A percentile compares a stretch with the other conserved stretches of the same genome.
Conservation (phyloP, 35 echinoderm and acorn worm genomes). For the Ophioderma brevispina region DNA sequence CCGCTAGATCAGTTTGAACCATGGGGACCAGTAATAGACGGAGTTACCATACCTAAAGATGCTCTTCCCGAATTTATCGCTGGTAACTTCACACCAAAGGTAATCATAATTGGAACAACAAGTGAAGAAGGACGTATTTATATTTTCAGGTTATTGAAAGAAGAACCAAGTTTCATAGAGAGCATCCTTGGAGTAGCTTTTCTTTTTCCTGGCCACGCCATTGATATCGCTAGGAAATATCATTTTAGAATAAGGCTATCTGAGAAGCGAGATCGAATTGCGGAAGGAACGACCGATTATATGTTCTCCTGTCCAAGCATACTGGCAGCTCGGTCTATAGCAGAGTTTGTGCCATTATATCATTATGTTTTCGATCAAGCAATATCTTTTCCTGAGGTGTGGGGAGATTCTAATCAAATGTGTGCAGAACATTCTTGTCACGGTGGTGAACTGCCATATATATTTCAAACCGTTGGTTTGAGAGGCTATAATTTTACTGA, state of each 20-base stretch:
- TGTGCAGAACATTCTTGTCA: conserved; percentile 39
- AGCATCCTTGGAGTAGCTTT: background rate
- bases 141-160: conserved; percentile 21
- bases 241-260: background rate
- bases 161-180: background rate
- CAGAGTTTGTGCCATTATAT: background rate
- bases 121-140: conserved; percentile 42
- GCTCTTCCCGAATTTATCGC: conserved; percentile 15
- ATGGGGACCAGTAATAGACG: background rate
- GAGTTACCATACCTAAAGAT: background rate
- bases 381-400: conserved; percentile 24
- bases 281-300: background rate
- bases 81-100: conserved; percentile 35
- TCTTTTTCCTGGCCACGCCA: background rate
- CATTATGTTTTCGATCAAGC: conserved; percentile 69
- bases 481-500: conserved; percentile 19
- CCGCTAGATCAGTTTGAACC: background rate
- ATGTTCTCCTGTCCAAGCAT: background rate
- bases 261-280: background rate
- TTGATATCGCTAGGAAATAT: background rate
- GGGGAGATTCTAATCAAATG: background rate
- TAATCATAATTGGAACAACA: conserved; percentile 44
- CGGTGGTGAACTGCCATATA: conserved; percentile 45
- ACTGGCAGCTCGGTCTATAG: background rate
- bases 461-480: conserved; percentile 35